Conservation (phyloP, 2,888 invertebrate genomes). For the Biston betularia region DNA sequence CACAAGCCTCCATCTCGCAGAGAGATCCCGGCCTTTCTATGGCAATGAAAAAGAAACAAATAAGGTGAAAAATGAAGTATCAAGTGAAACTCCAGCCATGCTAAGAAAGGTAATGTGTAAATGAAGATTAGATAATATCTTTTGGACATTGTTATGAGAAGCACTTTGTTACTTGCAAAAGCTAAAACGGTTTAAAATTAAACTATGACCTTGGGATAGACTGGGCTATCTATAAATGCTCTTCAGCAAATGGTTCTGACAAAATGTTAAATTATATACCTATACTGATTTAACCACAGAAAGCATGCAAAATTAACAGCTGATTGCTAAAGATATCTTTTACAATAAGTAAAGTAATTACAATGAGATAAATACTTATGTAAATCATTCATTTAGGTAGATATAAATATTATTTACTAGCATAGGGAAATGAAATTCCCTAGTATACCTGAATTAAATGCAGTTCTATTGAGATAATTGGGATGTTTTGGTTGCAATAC, state of each 20-base stretch:
- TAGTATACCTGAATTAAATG: neutral
- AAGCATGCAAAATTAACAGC: no score
- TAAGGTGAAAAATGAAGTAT: conserved; percentile 45
- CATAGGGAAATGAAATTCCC: no score
- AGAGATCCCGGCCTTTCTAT: conserved; percentile 76
- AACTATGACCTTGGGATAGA: neutral
- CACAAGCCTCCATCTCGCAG: conserved; percentile 71
- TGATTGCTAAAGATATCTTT: no score
- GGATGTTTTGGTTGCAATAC: no score
- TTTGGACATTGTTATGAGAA: conserved; percentile 23
- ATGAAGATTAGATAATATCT: conserved; percentile 14
- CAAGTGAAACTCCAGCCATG: conserved; percentile 45
- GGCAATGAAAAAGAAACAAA: conserved; percentile 60
- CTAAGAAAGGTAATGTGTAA: conserved; percentile 64
- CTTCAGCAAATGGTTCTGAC: neutral
- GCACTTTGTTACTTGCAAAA: conserved; percentile 17
- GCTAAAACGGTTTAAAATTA: conserved; percentile 1
- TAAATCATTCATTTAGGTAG: no score
- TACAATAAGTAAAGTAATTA: no score
- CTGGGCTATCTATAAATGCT: neutral
- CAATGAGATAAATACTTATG: no score
- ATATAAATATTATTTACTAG: no score
- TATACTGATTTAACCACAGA: no score
- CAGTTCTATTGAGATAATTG: neutral
- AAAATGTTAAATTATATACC: neutral